These are phyloP conservation scores for Heterodera filipjevi DNA, from an alignment of 2,888 invertebrate genomes.

Conservation along the genomic window DNA sequence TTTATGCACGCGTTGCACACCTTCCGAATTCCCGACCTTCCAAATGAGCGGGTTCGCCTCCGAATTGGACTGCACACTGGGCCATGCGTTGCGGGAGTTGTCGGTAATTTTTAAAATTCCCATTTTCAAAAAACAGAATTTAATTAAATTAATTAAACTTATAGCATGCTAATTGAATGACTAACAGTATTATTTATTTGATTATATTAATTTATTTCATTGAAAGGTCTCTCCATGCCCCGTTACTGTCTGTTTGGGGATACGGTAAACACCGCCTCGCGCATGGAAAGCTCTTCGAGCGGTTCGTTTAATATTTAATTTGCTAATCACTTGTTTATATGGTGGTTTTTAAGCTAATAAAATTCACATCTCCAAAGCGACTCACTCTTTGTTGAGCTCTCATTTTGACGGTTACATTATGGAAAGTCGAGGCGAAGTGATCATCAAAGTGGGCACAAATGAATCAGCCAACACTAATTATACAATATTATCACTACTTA, in stretches of 20 bases:
- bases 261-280: constrained; percentile 11
- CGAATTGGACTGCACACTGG: constrained; percentile 54
- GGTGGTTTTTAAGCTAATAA: constrained; percentile 53
- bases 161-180: no score
- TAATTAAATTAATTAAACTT: no score
- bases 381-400: constrained; percentile 52
- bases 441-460: constrained; percentile 51
- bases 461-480: not conserved
- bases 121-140: no score
- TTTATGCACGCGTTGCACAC: constrained; percentile 47
- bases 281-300: constrained; percentile 12
- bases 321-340: no score
- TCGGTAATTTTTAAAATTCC: no score
- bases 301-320: no score
- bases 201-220: no score
- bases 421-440: constrained; percentile 59
- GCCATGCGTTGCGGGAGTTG: constrained; percentile 48
- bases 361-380: constrained; percentile 59
- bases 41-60: constrained; percentile 55
- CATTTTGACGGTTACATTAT: constrained; percentile 59
- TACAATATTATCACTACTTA: not conserved
- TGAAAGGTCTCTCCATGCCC: no score
- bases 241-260: constrained; percentile 11
- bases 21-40: constrained; percentile 53
- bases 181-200: no score